Evolutionary conservation across 2,113 vertebrate genomes (phyloP).

Genomic region (Halichoeres trimaculatus): DNA sequence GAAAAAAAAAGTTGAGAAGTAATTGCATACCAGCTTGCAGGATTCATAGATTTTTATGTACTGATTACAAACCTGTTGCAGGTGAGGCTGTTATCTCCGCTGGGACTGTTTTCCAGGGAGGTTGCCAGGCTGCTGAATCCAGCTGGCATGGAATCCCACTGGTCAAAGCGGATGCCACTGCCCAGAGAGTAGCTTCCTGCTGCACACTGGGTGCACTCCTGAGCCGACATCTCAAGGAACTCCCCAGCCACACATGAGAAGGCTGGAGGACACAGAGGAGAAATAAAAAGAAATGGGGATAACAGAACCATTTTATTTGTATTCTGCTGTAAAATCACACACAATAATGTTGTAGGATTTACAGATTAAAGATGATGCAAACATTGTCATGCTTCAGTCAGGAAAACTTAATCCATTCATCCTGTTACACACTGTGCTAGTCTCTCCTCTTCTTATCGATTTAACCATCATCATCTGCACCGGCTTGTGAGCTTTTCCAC

Average conservation of each 20-base stretch:
- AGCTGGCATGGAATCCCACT: conserved; percentile 93
- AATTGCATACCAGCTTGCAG: background rate
- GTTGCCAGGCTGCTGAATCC: conserved; percentile 95
- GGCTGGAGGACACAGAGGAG: conserved; percentile 76
- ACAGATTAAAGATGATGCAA: conserved; percentile 14
- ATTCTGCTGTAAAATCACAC: background rate
- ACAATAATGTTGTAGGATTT: no score
- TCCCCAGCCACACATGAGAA: conserved; percentile 95
- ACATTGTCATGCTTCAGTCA: conserved; percentile 15
- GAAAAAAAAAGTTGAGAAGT: background rate
- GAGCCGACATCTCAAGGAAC: conserved; percentile 96
- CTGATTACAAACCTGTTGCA: conserved; percentile 88
- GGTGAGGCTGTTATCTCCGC: conserved; percentile 79
- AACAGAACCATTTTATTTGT: background rate
- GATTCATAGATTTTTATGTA: background rate
- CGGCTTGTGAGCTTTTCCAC: conserved; percentile 44
- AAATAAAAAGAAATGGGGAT: background rate
- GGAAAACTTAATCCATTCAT: conserved; percentile 53
- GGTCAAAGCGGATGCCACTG: conserved; percentile 95
- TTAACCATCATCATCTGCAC: conserved; percentile 10
- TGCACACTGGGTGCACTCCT: conserved; percentile 92
- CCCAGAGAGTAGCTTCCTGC: conserved; percentile 95
- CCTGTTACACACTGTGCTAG: conserved; percentile 48
- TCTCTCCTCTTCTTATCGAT: conserved; percentile 15
- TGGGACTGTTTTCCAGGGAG: conserved; percentile 86